Conservation (phyloP, 2,888 invertebrate species). For the Diarsia dahlii region DNA sequence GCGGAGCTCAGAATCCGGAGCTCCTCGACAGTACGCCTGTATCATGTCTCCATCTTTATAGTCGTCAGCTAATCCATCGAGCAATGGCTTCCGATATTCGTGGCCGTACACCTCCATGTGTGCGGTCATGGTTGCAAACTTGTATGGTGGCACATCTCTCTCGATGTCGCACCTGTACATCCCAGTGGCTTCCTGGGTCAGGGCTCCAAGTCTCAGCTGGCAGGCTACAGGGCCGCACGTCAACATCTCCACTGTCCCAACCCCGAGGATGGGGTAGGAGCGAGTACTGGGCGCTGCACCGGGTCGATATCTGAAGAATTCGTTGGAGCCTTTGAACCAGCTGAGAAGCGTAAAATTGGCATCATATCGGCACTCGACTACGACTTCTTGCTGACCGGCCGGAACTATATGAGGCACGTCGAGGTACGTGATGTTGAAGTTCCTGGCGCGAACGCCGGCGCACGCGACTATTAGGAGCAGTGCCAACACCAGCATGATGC, state of each 20-base stretch:
- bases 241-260: conserved; percentile 81
- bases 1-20: conserved; percentile 79
- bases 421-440: conserved; percentile 84
- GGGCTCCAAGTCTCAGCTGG: conserved; percentile 77
- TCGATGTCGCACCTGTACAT: conserved; percentile 86
- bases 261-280: conserved; percentile 82
- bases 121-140: conserved; percentile 79
- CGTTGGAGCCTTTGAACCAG: conserved; percentile 85
- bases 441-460: conserved; percentile 67
- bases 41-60: conserved; percentile 83
- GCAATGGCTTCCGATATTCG: conserved; percentile 77
- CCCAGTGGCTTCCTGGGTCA: conserved; percentile 85
- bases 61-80: conserved; percentile 81
- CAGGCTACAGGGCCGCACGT: conserved; percentile 84
- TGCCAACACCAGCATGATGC: conserved; percentile 80
- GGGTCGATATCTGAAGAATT: conserved; percentile 87
- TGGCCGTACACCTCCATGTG: conserved; percentile 83
- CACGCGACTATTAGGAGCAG: conserved; percentile 69
- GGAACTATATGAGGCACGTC: conserved; percentile 79
- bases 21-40: conserved; percentile 82
- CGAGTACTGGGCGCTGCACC: conserved; percentile 82
- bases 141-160: conserved; percentile 82
- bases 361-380: conserved; percentile 85
- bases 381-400: conserved; percentile 73
- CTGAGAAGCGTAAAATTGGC: conserved; percentile 87